Base-by-base conservation (phyloP, 1,140 invertebrate species). In the Camponotus pennsylvanicus region DNA sequence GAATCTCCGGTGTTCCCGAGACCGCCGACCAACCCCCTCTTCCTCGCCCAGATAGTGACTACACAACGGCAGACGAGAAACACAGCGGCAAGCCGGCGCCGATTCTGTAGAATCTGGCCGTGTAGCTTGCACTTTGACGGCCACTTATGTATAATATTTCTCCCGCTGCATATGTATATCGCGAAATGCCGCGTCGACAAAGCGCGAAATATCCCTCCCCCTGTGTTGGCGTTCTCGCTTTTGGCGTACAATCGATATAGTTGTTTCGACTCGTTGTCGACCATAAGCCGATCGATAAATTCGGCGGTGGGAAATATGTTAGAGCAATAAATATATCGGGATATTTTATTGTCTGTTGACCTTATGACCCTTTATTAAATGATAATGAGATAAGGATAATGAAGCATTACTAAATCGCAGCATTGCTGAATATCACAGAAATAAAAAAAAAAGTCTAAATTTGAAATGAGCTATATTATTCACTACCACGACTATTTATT, bases 1-100 rank as follows among this genome's bases (percentile, higher is more conserved):
- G 90, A 91, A 90, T 90, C 90, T 80, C 55, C 89, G 89, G 76
- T 87, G 88, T 69, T 78, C 82, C 63, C 15, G 78, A 64, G 64
- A 89, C 85, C 89, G 34, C 63, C 89, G 64, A 85, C 77, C 88
- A 64, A 80, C 59, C 63, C n/a, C n/a, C n/a, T 69, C 15, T 13
- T 13, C 11, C 49, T 52, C n/a, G 55, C 37, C 61, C 77, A 83
- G 66, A 8, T 52, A 52, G 15, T 90, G 88, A 88, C 86, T 90
- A 88, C 71, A 70, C 61, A 63, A 63, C 86, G 76, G 49, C 70
- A 86, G 88, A 88, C 80, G 88, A 85, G 88, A 89, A 89, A 90
- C 88, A 83, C 88, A 89, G 71, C 69, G 82, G 49, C 88, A 86
- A 85, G 59, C 80, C 63, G 77, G 79, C 83, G 37, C 75, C 86